phyloP scores from a whole-genome alignment of 2,113 vertebrate genomes.

The Orthochromis indermauri region DNA sequence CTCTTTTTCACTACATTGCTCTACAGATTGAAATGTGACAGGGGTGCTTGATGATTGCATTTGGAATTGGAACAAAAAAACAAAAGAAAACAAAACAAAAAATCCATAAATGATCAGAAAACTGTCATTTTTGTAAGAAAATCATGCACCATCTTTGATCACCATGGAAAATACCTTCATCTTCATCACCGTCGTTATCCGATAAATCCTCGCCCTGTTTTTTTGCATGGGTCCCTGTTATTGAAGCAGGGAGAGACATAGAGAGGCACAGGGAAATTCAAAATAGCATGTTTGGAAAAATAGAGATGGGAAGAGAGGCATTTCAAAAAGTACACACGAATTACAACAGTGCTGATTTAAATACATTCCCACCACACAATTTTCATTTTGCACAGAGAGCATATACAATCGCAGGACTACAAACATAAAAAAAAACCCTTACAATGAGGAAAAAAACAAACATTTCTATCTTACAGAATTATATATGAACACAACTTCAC shows the following conservation, averaged over 20 bases:
- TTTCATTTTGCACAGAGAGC: not conserved
- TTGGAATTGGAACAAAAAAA: slow-evolving; percentile 1
- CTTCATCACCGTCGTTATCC: slow-evolving; percentile 99
- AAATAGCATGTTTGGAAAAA: slow-evolving; percentile 80
- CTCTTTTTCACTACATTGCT: not conserved
- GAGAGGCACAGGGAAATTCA: slow-evolving; percentile 89
- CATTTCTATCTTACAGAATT: not conserved
- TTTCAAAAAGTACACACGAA: slow-evolving; percentile 7
- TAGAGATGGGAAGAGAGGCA: slow-evolving; percentile 32
- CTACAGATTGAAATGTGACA: not conserved
- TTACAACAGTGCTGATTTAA: not conserved
- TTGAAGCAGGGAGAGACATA: slow-evolving; percentile 85
- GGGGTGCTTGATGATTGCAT: slow-evolving; percentile 25
- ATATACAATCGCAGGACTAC: not conserved
- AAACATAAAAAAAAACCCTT: not conserved
- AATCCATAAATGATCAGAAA: slow-evolving; percentile 13
- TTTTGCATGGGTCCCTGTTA: slow-evolving; percentile 96
- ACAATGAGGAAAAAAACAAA: not conserved
- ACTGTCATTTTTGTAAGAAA: slow-evolving; percentile 6
- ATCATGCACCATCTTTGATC: slow-evolving; percentile 89
- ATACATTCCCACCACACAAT: not conserved
- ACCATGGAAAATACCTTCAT: slow-evolving; percentile 96
- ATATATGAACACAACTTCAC: not conserved
- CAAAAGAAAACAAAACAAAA: not conserved
- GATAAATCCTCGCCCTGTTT: slow-evolving; percentile 99